Evolutionary conservation across 2,113 vertebrate species (phyloP).

Genomic region (Pantherophis guttatus): DNA sequence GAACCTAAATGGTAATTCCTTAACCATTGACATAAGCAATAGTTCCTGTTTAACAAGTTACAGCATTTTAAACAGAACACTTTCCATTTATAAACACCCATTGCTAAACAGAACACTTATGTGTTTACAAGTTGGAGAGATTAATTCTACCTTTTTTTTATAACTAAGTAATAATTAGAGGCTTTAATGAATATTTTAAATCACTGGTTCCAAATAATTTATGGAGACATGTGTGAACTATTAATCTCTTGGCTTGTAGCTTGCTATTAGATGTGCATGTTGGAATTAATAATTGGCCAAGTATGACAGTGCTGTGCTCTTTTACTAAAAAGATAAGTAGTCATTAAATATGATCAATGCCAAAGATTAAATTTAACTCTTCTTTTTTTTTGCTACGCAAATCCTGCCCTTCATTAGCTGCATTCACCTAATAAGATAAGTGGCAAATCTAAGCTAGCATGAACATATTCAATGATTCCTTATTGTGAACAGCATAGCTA

Average conservation of each 20-base stretch:
- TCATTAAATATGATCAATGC: not conserved
- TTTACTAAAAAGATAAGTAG: not conserved
- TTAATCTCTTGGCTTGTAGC: not conserved
- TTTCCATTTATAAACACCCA: not conserved
- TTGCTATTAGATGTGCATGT: not conserved
- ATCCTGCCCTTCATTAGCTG: not conserved
- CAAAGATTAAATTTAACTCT: not conserved
- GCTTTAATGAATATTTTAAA: not conserved
- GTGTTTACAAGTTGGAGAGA: not conserved
- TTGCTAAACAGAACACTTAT: not conserved
- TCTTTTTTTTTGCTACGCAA: not conserved
- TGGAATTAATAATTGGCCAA: not conserved
- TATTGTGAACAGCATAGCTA: not conserved
- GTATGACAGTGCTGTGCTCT: not conserved
- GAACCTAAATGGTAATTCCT: not conserved
- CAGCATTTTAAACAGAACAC: not conserved
- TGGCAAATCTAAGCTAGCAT: not conserved
- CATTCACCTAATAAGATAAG: not conserved
- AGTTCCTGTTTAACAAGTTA: not conserved
- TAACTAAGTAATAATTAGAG: not conserved
- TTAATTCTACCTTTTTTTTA: conserved; percentile 1
- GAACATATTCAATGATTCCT: not conserved
- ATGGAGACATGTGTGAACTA: not conserved
- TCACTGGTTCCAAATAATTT: not conserved
- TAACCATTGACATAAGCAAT: not conserved